Evolutionary conservation across 2,888 invertebrate genomes (phyloP), one percentile per base, ranked within the genome.

Genomic region (Pristionchus mayeri): DNA sequence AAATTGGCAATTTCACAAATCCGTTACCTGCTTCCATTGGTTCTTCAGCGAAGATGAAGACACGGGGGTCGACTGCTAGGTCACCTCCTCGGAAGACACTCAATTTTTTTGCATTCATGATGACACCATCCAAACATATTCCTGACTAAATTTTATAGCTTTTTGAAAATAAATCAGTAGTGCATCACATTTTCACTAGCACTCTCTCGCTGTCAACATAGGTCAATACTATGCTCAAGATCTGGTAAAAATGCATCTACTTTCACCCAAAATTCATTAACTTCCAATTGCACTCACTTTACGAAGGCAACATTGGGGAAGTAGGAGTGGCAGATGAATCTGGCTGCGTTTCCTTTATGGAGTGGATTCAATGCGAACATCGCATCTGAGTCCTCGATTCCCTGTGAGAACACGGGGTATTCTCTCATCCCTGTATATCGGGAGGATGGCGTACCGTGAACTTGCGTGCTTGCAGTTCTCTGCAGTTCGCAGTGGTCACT

Each of bases 241-340:
- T 57, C 24, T 24, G 57, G 57, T 57, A n/a, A n/a, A n/a, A n/a
- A n/a, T n/a, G n/a, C n/a, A n/a, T n/a, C n/a, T n/a, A n/a, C n/a
- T n/a, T n/a, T n/a, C n/a, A n/a, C n/a, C n/a, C n/a, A n/a, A n/a
- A n/a, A n/a, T n/a, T n/a, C n/a, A n/a, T n/a, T n/a, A n/a, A n/a
- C n/a, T n/a, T n/a, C n/a, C n/a, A n/a, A n/a, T n/a, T n/a, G n/a
- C 9, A 63, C 63, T 18, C 63, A 63, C 63, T 34, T 27, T 4
- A 63, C 34, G 34, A 30, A 63, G 34, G 2, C 63, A 30, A 9
- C 9, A n/a, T 63, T 63, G 34, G 63, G 34, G 16, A 34, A 63
- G 34, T 63, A 63, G 11, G 63, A 63, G 27, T 63, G 63, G 63
- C 63, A 63, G n/a, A 63, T n/a, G 34, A 63, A 34, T 34, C 63